phyloP scores from a whole-genome alignment of 2,797 vertebrate species.

The Leptodactylus fallax region DNA sequence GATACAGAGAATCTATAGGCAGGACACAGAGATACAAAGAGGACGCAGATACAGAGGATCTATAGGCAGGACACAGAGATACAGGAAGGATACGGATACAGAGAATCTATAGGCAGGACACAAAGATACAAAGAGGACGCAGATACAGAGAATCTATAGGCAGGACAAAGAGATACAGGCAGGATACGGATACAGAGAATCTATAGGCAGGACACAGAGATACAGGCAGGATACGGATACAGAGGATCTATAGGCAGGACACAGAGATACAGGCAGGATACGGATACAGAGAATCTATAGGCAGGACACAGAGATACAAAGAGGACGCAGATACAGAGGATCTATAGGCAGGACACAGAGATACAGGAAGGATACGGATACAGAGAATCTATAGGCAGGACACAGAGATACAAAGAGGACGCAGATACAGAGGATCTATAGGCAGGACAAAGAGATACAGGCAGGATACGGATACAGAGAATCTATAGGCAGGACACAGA shows the following conservation, averaged over 20 bases:
- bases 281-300: no score
- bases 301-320: background rate
- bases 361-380: no score
- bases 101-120: background rate
- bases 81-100: background rate
- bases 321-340: background rate
- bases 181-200: no score
- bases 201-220: background rate
- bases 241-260: background rate
- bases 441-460: background rate
- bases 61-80: background rate
- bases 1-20: background rate
- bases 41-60: no score
- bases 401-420: background rate
- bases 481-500: background rate
- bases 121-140: no score
- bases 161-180: background rate
- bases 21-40: background rate
- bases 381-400: no score
- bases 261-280: no score
- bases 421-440: no score
- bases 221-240: no score
- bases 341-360: background rate
- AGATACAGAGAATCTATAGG: no score
- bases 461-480: background rate